Base-by-base conservation (phyloP, 2,797 vertebrate genomes). In the Pterois miles region DNA sequence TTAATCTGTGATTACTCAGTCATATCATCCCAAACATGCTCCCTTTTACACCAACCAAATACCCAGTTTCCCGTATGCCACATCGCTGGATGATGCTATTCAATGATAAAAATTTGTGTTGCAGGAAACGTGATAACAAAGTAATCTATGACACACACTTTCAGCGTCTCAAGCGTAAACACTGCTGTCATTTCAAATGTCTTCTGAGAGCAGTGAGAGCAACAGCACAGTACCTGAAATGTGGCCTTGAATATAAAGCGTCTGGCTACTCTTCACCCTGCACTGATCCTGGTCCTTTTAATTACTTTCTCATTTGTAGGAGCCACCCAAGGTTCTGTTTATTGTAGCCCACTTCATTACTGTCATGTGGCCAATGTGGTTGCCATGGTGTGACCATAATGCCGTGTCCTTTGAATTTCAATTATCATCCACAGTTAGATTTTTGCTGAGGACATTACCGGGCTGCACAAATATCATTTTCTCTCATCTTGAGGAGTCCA, bases 241-340 rank as follows among this genome's bases (percentile, higher is more conserved):
- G 74, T 69, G 70, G 86, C 79, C 83, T 84, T 87, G 82, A 90
- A 93, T 92, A 90, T 78, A 79, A 89, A 92, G 78, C 5, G 11
- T 74, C 48, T 25, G 52, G 40, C 70, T 52, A 20, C 84, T 88
- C 75, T 82, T 88, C 80, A 82, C 56, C 84, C 71, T 1, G 72
- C 48, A 65, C 81, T 73, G 59, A 82, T 88, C 62, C 22, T 46
- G 77, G 71, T 81, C 76, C 77, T 81, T 91, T 92, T 94, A 93
- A 94, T 95, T 93, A 88, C 87, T 90, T 91, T 92, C 84, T 85
- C 86, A 93, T 93, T 93, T 92, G 86, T 85, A 53, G 68, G 78
- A 87, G 87, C 87, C 86, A 88, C 84, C 84, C 77, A 85, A 90
- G 89, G 89, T 90, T 89, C 76, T 93, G 91, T 93, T 92, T 92